These are phyloP conservation scores for Drosophila elegans DNA, from an alignment of 1,140 invertebrate genomes.

Conservation along the genomic window DNA sequence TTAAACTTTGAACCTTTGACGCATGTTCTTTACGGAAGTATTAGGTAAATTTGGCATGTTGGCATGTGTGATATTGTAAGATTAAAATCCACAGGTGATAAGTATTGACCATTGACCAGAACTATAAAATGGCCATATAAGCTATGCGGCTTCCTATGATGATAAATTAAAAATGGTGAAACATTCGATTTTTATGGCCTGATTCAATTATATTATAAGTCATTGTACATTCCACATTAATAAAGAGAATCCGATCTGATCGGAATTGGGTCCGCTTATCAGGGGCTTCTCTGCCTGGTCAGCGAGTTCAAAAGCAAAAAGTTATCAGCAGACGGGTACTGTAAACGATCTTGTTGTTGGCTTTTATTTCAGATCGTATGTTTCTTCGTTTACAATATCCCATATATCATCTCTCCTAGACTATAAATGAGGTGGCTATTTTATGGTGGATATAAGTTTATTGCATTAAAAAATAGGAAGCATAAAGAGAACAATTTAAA, in stretches of 20 bases:
- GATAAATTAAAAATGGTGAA: conserved; percentile 39
- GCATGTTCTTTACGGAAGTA: conserved; percentile 90
- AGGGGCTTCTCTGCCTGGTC: conserved; percentile 47
- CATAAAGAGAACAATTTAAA: too few relatives aligned
- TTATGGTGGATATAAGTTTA: background rate
- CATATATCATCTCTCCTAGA: conserved; percentile 26
- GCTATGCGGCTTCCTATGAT: conserved; percentile 43
- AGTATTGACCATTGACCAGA: conserved; percentile 33
- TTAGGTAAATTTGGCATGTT: conserved; percentile 89
- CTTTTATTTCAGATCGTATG: conserved; percentile 30
- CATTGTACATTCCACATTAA: conserved; percentile 21
- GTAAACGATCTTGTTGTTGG: conserved; percentile 10
- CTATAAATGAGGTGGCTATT: conserved; percentile 15
- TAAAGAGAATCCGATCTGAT: conserved; percentile 28
- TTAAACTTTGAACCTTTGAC: conserved; percentile 86
- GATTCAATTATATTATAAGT: conserved; percentile 11
- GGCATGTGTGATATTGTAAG: conserved; percentile 23
- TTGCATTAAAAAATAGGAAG: too few relatives aligned
- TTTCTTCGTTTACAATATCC: conserved; percentile 36
- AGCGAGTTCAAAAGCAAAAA: conserved; percentile 65
- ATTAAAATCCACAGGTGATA: conserved; percentile 27
- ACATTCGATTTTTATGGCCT: conserved; percentile 25
- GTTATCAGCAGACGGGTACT: conserved; percentile 27
- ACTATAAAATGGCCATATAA: conserved; percentile 35
- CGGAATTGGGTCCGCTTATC: conserved; percentile 51